These are phyloP conservation scores for Etheostoma nigrum DNA, from an alignment of 2,797 vertebrate genomes.

Conservation along the genomic window DNA sequence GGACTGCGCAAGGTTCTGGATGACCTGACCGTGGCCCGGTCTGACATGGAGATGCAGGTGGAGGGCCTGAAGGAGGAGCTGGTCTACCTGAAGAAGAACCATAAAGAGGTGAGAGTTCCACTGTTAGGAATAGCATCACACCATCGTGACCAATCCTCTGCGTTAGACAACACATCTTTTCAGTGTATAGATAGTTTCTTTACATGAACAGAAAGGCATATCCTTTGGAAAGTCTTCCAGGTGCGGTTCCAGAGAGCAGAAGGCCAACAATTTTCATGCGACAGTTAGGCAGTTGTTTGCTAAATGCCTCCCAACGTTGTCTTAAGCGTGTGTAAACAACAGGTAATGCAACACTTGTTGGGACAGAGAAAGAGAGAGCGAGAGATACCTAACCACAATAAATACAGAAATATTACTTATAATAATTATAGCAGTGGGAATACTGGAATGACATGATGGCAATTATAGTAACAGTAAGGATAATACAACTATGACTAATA, in stretches of 20 bases:
- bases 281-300: background rate
- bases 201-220: background rate
- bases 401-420: no score
- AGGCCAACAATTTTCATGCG: background rate
- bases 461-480: no score
- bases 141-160: background rate
- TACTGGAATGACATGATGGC: no score
- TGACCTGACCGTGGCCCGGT: slow-evolving; percentile 77
- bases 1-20: slow-evolving; percentile 82
- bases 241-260: background rate
- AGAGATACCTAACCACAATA: no score
- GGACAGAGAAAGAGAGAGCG: no score
- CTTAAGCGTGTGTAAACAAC: slow-evolving; percentile 26
- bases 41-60: slow-evolving; percentile 83
- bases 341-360: slow-evolving; percentile 19
- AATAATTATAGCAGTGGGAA: no score
- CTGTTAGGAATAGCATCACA: background rate
- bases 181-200: background rate
- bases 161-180: background rate
- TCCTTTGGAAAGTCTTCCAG: background rate
- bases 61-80: slow-evolving; percentile 85
- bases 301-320: background rate
- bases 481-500: no score
- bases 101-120: slow-evolving; percentile 75
- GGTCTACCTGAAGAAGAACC: slow-evolving; percentile 84